phyloP scores from a whole-genome alignment of 64 coral and sea anemone genomes.

The Montipora capricornis region DNA sequence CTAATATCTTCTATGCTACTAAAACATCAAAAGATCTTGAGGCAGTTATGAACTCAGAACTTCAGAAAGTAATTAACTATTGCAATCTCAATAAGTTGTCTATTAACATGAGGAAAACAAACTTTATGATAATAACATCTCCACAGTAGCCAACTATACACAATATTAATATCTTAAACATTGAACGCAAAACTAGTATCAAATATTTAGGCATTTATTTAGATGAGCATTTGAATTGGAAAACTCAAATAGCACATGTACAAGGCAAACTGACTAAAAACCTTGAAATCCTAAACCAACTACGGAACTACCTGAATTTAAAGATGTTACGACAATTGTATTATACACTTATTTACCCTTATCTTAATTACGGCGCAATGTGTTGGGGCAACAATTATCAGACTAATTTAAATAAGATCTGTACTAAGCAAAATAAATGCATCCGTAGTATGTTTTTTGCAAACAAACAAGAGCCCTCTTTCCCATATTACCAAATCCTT shows the following conservation, averaged over 20 bases:
- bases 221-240: conserved; percentile 44
- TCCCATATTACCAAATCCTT: too few relatives aligned
- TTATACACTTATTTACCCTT: conserved; percentile 2
- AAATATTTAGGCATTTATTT: conserved; percentile 44
- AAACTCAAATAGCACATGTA: conserved; percentile 37
- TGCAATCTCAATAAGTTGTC: conserved; percentile 50
- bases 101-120: conserved; percentile 28
- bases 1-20: too few relatives aligned
- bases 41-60: too few relatives aligned
- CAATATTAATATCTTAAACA: neutral
- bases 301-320: neutral
- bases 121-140: neutral
- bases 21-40: too few relatives aligned
- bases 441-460: conserved; percentile 15
- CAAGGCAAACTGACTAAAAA: conserved; percentile 45
- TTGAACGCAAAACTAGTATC: conserved; percentile 10
- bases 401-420: conserved; percentile 22
- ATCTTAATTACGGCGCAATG: conserved; percentile 14
- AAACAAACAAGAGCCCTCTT: neutral
- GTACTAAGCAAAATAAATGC: conserved; percentile 29
- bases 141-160: neutral
- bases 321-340: neutral
- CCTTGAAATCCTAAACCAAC: neutral
- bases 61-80: neutral
- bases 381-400: conserved; percentile 26